phyloP scores from a whole-genome alignment of 2,113 vertebrate genomes.

The Cariama cristata region DNA sequence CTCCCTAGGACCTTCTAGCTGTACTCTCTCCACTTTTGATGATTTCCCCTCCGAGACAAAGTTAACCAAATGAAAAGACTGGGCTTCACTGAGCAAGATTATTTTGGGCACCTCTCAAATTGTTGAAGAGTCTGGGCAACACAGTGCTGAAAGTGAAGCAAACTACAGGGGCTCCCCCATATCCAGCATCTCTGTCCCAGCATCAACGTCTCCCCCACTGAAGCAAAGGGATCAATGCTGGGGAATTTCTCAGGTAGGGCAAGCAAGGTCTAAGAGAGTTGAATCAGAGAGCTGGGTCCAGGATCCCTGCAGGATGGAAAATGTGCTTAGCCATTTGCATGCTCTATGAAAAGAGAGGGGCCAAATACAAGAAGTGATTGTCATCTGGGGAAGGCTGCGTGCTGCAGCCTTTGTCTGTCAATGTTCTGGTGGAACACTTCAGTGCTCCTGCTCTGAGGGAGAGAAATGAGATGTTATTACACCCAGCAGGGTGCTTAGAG shows the following conservation, averaged over 20 bases:
- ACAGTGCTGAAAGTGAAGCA: neutral
- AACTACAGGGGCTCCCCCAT: neutral
- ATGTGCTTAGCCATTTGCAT: neutral
- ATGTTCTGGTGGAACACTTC: neutral
- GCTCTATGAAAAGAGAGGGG: rapidly evolving
- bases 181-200: neutral
- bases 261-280: neutral
- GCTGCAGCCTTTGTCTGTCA: rapidly evolving
- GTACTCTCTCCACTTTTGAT: neutral
- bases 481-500: neutral
- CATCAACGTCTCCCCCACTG: neutral
- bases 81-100: neutral
- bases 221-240: neutral
- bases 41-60: neutral
- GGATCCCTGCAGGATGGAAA: neutral
- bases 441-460: neutral
- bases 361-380: neutral
- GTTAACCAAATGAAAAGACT: neutral
- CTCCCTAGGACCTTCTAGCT: neutral
- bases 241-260: neutral
- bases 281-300: neutral
- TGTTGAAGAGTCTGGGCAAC: neutral
- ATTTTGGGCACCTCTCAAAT: neutral
- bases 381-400: neutral
- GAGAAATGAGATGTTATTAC: neutral